Evolutionary conservation across 1,140 invertebrate genomes (phyloP).

Genomic region (Oryzaephilus surinamensis): DNA sequence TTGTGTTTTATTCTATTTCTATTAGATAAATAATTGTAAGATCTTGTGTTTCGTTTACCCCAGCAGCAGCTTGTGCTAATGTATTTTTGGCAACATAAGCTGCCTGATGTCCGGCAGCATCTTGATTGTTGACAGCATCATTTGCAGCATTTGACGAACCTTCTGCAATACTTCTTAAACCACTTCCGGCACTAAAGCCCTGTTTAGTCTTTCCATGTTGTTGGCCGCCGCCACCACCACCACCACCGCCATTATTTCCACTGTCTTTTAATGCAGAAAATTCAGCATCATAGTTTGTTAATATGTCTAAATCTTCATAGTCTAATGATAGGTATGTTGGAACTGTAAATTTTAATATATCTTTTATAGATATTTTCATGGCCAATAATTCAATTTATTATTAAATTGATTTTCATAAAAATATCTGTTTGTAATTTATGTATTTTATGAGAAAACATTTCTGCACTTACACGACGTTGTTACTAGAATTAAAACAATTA

Average conservation of each 20-base stretch:
- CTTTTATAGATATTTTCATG: constrained; percentile 4
- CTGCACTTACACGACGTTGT: background rate
- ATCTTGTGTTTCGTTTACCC: constrained; percentile 34
- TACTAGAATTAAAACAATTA: no score
- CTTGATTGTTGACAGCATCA: constrained; percentile 52
- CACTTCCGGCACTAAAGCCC: constrained; percentile 31
- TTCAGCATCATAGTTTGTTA: constrained; percentile 21
- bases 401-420: background rate
- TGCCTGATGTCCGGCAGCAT: constrained; percentile 53
- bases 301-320: constrained; percentile 20
- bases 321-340: constrained; percentile 9
- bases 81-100: constrained; percentile 62
- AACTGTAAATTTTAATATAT: constrained; percentile 13
- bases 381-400: background rate
- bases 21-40: background rate
- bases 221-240: background rate
- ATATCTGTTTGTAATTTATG: background rate
- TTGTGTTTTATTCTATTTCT: background rate
- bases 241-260: constrained; percentile 5
- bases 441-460: background rate
- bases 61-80: constrained; percentile 54
- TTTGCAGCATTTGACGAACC: constrained; percentile 63
- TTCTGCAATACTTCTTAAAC: constrained; percentile 44
- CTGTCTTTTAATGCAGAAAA: constrained; percentile 12
- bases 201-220: constrained; percentile 17